These are phyloP conservation scores for Lapara coniferarum DNA, from an alignment of 2,888 invertebrate species.

Conservation along the genomic window DNA sequence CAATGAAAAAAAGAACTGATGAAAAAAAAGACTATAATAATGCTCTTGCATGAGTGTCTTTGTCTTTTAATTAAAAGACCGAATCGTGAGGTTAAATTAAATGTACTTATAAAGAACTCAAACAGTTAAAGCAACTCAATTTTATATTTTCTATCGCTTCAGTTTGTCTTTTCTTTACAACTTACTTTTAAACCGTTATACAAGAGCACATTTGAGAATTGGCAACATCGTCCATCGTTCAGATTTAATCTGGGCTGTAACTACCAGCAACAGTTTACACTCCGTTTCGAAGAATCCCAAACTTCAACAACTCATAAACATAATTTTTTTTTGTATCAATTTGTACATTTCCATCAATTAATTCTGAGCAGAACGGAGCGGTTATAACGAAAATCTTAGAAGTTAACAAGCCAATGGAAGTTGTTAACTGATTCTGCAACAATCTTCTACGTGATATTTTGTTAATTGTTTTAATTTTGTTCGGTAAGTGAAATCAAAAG, in stretches of 20 bases:
- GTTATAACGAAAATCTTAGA: background rate
- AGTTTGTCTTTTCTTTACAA: no score
- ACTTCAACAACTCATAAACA: background rate
- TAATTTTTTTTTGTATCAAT: background rate
- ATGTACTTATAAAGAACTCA: no score
- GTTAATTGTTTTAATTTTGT: slow-evolving; percentile 20
- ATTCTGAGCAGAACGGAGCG: background rate
- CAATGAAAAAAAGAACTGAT: no score
- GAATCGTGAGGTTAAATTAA: no score
- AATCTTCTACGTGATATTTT: slow-evolving; percentile 17
- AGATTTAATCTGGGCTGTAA: background rate
- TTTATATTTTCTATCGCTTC: no score
- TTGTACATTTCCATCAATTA: background rate
- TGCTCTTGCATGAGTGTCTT: no score
- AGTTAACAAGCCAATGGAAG: slow-evolving; percentile 17
- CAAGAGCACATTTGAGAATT: background rate
- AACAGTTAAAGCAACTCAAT: no score
- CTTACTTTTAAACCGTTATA: background rate
- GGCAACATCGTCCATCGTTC: background rate
- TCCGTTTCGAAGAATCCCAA: background rate
- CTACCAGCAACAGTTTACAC: background rate
- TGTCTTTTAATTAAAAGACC: no score
- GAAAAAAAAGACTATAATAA: no score
- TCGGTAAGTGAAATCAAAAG: background rate
- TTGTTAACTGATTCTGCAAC: slow-evolving; percentile 15